Conservation (phyloP, 2,888 invertebrate species). For the Caenorhabditis sp. region DNA sequence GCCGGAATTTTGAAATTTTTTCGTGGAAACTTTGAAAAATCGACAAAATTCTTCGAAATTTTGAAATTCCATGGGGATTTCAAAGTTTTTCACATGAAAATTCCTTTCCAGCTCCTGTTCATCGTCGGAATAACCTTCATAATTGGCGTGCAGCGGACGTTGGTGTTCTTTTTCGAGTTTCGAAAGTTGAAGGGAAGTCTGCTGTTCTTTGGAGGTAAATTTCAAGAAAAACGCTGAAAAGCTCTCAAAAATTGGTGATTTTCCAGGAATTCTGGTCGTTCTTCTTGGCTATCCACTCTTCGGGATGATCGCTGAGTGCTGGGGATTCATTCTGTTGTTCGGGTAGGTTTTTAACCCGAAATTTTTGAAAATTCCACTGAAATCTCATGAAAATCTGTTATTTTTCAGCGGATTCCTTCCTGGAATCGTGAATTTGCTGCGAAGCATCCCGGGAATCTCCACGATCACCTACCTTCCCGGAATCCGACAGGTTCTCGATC, state of each 20-base stretch:
- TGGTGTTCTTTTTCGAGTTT: constrained; percentile 97
- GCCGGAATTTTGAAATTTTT: neutral
- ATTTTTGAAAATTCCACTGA: neutral
- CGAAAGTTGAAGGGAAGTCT: constrained; percentile 92
- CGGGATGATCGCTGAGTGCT: constrained; percentile 96
- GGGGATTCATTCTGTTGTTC: constrained; percentile 91
- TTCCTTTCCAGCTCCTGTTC: constrained; percentile 91
- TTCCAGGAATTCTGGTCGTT: constrained; percentile 94
- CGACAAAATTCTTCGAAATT: neutral
- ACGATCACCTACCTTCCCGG: constrained; percentile 92
- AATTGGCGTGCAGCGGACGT: constrained; percentile 95
- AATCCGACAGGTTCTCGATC: constrained; percentile 87
- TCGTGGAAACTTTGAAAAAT: too few relatives aligned
- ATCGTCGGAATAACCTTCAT: constrained; percentile 95
- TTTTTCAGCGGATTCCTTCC: constrained; percentile 94
- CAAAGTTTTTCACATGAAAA: too few relatives aligned
- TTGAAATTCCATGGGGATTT: too few relatives aligned
- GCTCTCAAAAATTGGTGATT: constrained; percentile 89
- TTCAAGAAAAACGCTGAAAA: constrained; percentile 1
- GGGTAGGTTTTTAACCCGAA: constrained; percentile 85
- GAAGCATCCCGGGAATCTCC: constrained; percentile 94
- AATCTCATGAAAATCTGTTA: too few relatives aligned
- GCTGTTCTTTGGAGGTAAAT: constrained; percentile 79
- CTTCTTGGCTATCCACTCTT: constrained; percentile 96
- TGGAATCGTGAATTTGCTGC: constrained; percentile 94